Percentiles rank a stretch among this genome's conserved stretches.
Conservation (phyloP, 2,888 invertebrate genomes). For the Polylopha cassiicola region DNA sequence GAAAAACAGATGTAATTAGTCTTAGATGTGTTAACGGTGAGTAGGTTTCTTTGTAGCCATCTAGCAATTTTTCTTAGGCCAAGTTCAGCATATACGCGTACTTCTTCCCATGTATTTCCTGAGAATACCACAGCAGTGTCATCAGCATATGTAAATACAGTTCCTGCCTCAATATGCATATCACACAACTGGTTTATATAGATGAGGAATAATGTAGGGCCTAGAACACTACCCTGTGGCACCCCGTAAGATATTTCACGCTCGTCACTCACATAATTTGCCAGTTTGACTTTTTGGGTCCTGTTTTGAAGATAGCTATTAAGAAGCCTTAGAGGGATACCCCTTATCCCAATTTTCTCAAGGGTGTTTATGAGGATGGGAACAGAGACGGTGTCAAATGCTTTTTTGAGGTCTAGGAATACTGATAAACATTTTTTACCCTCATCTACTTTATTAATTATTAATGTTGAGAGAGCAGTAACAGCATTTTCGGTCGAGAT, state of each 20-base stretch:
- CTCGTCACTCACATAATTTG: neutral
- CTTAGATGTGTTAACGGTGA: neutral
- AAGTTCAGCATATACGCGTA: neutral
- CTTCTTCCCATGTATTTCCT: neutral
- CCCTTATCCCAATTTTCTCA: constrained; percentile 13
- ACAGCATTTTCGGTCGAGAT: constrained; percentile 19
- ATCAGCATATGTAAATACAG: neutral
- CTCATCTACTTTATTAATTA: constrained; percentile 14
- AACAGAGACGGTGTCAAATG: too few relatives aligned
- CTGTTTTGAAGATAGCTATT: neutral
- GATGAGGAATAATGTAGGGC: neutral
- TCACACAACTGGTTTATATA: neutral
- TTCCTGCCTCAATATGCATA: neutral
- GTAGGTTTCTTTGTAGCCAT: neutral
- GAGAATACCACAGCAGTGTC: constrained; percentile 1
- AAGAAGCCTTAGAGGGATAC: constrained; percentile 4
- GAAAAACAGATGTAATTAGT: too few relatives aligned
- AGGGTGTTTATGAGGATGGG: constrained; percentile 8
- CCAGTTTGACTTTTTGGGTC: neutral
- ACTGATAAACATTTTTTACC: constrained; percentile 18
- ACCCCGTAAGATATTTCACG: neutral
- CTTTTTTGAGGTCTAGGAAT: constrained; percentile 20
- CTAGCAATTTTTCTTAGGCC: neutral
- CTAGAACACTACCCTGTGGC: neutral
- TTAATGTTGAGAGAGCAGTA: constrained; percentile 3